Evolutionary conservation across 2,113 vertebrate species (phyloP).

Genomic region (Lampris megalopsis): DNA sequence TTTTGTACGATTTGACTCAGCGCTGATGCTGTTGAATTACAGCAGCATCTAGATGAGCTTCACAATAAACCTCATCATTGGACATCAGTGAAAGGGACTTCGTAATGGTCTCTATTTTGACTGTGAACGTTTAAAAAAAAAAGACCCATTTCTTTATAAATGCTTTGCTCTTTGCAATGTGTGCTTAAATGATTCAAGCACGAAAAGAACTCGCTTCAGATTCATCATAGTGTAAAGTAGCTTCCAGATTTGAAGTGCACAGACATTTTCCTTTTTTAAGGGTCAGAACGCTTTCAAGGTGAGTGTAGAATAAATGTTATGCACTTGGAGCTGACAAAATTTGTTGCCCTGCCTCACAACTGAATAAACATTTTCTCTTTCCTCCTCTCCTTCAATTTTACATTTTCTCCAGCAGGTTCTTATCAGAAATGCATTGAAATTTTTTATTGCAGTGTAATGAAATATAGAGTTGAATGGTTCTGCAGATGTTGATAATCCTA

Average conservation of each 20-base stretch:
- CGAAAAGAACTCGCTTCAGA: too few relatives aligned
- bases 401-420: neutral
- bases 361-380: neutral
- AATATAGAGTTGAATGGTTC: too few relatives aligned
- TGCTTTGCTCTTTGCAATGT: too few relatives aligned
- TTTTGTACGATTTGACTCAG: neutral
- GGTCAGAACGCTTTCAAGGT: neutral
- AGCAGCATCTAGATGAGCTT: neutral
- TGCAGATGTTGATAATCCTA: too few relatives aligned
- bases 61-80: too few relatives aligned
- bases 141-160: too few relatives aligned
- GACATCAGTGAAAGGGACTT: neutral
- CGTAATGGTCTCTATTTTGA: neutral
- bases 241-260: too few relatives aligned
- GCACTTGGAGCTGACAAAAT: neutral
- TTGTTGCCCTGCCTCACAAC: neutral
- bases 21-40: neutral
- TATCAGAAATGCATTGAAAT: neutral
- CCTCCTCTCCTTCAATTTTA: too few relatives aligned
- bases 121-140: too few relatives aligned
- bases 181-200: too few relatives aligned
- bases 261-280: too few relatives aligned
- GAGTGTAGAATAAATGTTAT: neutral
- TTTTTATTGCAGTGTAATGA: neutral
- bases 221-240: too few relatives aligned